Base-by-base conservation (phyloP, 2,797 vertebrate species). In the Smutsia gigantea region DNA sequence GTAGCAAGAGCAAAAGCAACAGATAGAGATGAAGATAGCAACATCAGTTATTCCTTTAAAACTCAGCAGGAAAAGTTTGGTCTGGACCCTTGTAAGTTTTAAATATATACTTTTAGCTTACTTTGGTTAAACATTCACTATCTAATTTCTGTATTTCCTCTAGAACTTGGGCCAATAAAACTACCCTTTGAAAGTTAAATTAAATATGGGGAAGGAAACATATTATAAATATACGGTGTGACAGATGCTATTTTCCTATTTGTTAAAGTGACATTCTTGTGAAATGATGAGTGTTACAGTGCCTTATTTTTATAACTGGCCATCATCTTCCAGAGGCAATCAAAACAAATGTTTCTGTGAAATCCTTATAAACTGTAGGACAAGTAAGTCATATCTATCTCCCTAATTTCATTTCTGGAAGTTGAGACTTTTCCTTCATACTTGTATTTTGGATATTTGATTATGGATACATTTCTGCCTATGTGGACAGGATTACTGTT, bases 1-100 rank as follows among this genome's bases (percentile, higher is more conserved):
- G 59, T 97, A 87, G 69, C n/a, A 74, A 97, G 66, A 68, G 77
- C 97, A 79, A 97, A 97, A 97, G 78, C 49, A 42, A 97, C 55
- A 87, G 94, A 98, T 68, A 37, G 0, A 79, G 93, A 98, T 51
- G 21, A 29, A 96, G 94, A 91, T 37, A 96, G 1, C 46, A 63
- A 49, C 75, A 95, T 98, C 72, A 97, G 19, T 61, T 98, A 97
- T 84, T 97, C 61, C 14, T 97, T 98, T 97, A 96, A 90, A 94
- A 94, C 84, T 68, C 37, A 66, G 81, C 93, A 97, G 90, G 57
- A 59, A 55, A 23, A 97, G 71, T 98, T 98, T 98, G 85, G n/a
- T 61, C 96, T 98, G 94, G 96, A 98, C 59, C 19, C 51, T 51
- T 5, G 34, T 97, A 97, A 96, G 85, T 97, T 59, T 23, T 95